Conservation (phyloP, 30 jellyfish, hydroid and myxozoan species). For the Nemopilema nomurai region DNA sequence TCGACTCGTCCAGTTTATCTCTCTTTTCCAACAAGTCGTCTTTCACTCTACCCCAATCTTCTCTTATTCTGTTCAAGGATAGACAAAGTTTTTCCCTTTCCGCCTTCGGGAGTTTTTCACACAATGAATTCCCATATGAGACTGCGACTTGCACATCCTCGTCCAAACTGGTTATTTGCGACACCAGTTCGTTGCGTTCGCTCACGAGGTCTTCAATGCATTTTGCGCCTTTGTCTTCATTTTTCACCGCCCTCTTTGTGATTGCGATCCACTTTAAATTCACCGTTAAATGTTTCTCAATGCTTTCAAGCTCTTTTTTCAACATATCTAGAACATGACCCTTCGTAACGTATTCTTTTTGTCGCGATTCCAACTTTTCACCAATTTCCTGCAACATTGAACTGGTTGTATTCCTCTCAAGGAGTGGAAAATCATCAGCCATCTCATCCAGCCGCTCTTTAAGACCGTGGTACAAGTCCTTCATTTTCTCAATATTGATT, state of each 20-base stretch:
- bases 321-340: background rate
- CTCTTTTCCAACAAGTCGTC: constrained; percentile 34
- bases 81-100: constrained; percentile 7
- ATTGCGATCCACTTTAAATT: constrained; percentile 60
- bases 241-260: constrained; percentile 55
- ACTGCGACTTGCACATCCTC: constrained; percentile 32
- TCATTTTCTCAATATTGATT: background rate
- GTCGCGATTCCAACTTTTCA: background rate
- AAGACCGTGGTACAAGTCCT: background rate
- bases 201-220: constrained; percentile 48
- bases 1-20: constrained; percentile 49
- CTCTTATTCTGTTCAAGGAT: constrained; percentile 5
- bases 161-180: constrained; percentile 40
- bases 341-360: background rate
- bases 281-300: constrained; percentile 17
- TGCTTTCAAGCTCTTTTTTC: constrained; percentile 17
- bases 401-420: background rate
- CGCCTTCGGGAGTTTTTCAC: constrained; percentile 37
- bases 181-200: constrained; percentile 27
- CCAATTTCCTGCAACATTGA: background rate
- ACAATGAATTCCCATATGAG: constrained; percentile 27
- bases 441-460: background rate
- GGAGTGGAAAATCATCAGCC: constrained; percentile 11
- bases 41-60: constrained; percentile 46
- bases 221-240: constrained; percentile 28